Evolutionary conservation across 2,113 vertebrate species (phyloP), one percentile per base, ranked within the genome.

Genomic region (Colistium nudipinnis): DNA sequence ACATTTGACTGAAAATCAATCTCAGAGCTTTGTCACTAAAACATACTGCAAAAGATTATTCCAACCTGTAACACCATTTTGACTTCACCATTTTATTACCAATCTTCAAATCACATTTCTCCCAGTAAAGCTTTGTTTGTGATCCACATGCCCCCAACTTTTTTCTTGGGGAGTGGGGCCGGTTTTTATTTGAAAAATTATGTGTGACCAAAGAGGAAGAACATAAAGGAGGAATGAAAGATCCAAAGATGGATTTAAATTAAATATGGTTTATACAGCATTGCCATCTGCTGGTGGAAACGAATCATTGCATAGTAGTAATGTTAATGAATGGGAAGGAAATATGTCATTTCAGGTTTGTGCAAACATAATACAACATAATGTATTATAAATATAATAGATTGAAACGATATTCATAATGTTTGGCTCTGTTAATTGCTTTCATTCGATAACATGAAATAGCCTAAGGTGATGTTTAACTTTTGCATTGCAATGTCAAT

Each of bases 241-340:
- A 51, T 3, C 27, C 9, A 25, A 59, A 36, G 48, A 4, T 20
- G 3, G 54, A 68, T 49, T 31, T 31, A 45, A 63, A n/a, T n/a
- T n/a, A 49, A 3, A 24, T 4, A 0, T 65, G 5, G n/a, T 51
- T 81, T 35, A 67, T 83, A 36, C 61, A 65, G 49, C 67, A 83
- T 4, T 75, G 84, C 76, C 87, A 88, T 74, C 88, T 91, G 70
- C 84, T 85, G 90, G 80, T 66, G 0, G 33, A n/a, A 48, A 6
- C 0, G 0, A 30, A 4, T 31, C 22, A 76, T 63, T 77, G 76
- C 81, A 83, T 0, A 49, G 2, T 54, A 1, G 12, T 16, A 9
- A 2, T n/a, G 43, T 35, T 12, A 36, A 3, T 17, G 17, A 4
- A n/a, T 31, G 14, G 33, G 4, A 1, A 27, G 13, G 5, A 22